These are phyloP conservation scores for Ptychobarbus kaznakovi DNA, from an alignment of 2,797 vertebrate genomes.

Conservation along the genomic window DNA sequence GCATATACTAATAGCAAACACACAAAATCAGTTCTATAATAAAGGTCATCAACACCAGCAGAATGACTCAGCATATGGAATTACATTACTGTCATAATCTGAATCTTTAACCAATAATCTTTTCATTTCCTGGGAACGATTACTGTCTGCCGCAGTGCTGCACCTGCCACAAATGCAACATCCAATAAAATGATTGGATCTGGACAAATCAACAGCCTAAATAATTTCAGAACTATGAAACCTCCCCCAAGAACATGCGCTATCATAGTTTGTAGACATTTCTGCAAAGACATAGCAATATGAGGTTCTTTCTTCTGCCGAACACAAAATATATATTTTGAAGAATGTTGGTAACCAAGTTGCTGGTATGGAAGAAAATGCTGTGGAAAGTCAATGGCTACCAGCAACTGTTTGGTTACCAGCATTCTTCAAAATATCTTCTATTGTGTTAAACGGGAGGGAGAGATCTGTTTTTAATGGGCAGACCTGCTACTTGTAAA, in stretches of 20 bases:
- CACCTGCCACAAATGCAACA: conserved; percentile 50
- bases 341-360: neutral
- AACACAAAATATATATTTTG: neutral
- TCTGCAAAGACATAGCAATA: neutral
- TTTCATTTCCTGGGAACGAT: conserved; percentile 51
- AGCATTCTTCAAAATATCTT: neutral
- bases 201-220: neutral
- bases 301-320: neutral
- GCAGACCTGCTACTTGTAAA: conserved; percentile 5
- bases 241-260: too few species aligned
- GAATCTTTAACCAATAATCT: conserved; percentile 26
- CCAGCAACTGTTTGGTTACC: neutral
- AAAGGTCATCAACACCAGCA: neutral
- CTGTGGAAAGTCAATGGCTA: neutral
- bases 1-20: neutral
- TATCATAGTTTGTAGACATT: neutral
- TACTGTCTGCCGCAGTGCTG: conserved; percentile 50
- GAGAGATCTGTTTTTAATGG: neutral
- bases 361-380: neutral
- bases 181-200: conserved; percentile 8
- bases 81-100: conserved; percentile 29
- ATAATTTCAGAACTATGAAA: neutral
- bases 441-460: neutral
- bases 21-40: neutral
- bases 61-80: conserved; percentile 5